Evolutionary conservation across 2,113 vertebrate genomes (phyloP).

Genomic region (Ageneiosus marmoratus): DNA sequence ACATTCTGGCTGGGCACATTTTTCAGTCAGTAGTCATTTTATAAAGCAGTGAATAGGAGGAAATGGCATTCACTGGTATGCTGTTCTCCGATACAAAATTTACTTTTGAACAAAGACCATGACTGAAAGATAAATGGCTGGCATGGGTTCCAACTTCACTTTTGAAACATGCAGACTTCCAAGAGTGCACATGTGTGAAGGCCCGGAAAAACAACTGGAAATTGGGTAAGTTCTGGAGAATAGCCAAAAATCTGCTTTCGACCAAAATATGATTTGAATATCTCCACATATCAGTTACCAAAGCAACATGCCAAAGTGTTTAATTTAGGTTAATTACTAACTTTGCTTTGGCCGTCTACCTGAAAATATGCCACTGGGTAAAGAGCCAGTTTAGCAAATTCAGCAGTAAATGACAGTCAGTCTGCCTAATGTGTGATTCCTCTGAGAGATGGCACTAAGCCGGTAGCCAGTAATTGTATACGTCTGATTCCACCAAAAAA

Average conservation of each 20-base stretch:
- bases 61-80: conserved; percentile 59
- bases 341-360: background rate
- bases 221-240: background rate
- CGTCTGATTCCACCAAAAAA: too few species aligned
- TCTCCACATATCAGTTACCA: background rate
- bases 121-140: conserved; percentile 9
- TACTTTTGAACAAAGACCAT: conserved; percentile 32
- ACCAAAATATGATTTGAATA: background rate
- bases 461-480: background rate
- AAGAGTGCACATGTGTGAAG: background rate
- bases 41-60: conserved; percentile 64
- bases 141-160: background rate
- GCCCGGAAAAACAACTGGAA: background rate
- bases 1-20: conserved; percentile 52
- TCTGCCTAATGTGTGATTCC: background rate
- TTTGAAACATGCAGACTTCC: background rate
- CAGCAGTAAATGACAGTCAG: background rate
- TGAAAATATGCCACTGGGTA: background rate
- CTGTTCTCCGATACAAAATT: conserved; percentile 60
- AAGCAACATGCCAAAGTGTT: background rate
- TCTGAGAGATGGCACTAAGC: background rate
- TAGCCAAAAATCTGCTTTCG: background rate
- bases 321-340: background rate
- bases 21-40: conserved; percentile 60
- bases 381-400: background rate